phyloP scores from a whole-genome alignment of 2,888 invertebrate genomes.

The Cerceris ruficornis region DNA sequence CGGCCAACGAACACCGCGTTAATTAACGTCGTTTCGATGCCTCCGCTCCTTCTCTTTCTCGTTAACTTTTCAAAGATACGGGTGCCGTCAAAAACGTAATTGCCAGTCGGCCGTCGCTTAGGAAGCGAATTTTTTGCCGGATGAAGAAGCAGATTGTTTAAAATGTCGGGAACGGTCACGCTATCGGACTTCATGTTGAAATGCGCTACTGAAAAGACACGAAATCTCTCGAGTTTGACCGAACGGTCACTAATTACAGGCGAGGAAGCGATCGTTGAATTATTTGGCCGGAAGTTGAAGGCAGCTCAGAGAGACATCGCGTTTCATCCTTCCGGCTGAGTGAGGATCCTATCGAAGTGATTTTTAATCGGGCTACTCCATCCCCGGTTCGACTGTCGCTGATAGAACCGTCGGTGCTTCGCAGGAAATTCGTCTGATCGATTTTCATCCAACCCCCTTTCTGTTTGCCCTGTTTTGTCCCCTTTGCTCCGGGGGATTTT shows the following conservation, averaged over 20 bases:
- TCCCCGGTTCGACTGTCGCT: conserved; percentile 27
- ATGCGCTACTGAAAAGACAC: background rate
- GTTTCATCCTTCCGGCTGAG: conserved; percentile 49
- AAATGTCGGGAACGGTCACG: background rate
- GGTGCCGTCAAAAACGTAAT: no score
- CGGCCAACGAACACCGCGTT: background rate
- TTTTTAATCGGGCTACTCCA: conserved; percentile 66
- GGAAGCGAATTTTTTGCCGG: background rate
- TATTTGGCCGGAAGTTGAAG: conserved; percentile 67
- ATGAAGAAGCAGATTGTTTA: no score
- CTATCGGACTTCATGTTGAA: background rate
- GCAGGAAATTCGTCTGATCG: conserved; percentile 20
- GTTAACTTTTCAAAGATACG: background rate
- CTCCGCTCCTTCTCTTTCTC: background rate
- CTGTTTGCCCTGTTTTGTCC: background rate
- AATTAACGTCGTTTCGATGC: background rate
- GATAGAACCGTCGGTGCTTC: conserved; percentile 19
- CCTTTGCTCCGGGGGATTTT: background rate
- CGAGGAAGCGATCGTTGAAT: conserved; percentile 63
- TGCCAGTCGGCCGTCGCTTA: background rate
- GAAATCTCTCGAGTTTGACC: conserved; percentile 14
- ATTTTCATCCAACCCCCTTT: conserved; percentile 13
- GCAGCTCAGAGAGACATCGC: conserved; percentile 26
- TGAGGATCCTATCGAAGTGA: conserved; percentile 63
- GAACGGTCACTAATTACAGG: conserved; percentile 67